Percentiles rank a stretch among this genome's conserved stretches.
phyloP scores from a whole-genome alignment of 1,140 invertebrate genomes.

The Ostrea denselamellosa region DNA sequence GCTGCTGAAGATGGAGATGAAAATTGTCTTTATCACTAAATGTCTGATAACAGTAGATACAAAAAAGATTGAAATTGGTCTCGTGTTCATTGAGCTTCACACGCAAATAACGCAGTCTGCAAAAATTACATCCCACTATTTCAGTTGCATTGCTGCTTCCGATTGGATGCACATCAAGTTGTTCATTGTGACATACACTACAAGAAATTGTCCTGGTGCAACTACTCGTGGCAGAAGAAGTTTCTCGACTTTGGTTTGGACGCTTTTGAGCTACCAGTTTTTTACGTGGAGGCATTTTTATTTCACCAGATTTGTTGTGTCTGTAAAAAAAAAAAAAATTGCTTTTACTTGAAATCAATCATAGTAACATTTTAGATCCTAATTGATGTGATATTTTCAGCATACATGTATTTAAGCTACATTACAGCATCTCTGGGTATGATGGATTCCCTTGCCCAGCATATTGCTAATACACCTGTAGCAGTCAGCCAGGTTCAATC shows the following conservation, averaged over 20 bases:
- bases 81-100: not conserved
- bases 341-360: no score
- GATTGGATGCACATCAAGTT: not conserved
- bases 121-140: not conserved
- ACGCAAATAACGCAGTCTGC: not conserved
- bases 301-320: not conserved
- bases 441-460: no score
- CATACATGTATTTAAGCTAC: no score
- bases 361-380: no score
- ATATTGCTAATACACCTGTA: no score
- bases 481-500: no score
- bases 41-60: slow-evolving; percentile 17
- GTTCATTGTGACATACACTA: not conserved
- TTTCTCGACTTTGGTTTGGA: not conserved
- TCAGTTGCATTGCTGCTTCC: not conserved
- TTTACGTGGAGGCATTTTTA: not conserved
- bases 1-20: not conserved
- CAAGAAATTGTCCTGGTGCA: not conserved
- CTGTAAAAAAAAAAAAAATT: no score
- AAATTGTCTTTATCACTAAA: not conserved
- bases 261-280: not conserved
- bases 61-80: not conserved
- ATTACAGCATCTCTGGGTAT: no score
- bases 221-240: not conserved
- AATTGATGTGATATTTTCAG: no score